Evolutionary conservation across 2,797 vertebrate species (phyloP).

Genomic region (Rhyacichthys aspro): DNA sequence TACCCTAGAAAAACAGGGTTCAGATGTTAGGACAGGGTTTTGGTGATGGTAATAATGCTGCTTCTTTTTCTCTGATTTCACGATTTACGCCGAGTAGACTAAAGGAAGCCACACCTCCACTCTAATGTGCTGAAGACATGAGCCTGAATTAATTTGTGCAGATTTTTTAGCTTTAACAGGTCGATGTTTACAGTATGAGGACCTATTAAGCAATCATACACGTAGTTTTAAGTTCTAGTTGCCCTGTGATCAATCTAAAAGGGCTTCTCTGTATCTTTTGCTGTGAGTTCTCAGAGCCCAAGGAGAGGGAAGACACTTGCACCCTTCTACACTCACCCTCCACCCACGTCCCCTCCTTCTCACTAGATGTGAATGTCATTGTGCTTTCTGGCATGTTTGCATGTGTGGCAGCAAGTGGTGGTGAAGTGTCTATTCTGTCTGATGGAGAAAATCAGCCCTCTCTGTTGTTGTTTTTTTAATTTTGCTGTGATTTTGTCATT

Average conservation of each 20-base stretch:
- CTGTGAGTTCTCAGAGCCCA: conserved; percentile 7
- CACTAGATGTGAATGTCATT: conserved; percentile 61
- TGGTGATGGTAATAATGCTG: conserved; percentile 64
- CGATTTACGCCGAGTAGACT: not conserved
- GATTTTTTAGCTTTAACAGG: conserved; percentile 71
- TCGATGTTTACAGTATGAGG: conserved; percentile 78
- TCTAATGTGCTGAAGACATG: conserved; percentile 40
- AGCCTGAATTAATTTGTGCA: conserved; percentile 46
- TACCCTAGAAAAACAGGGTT: conserved; percentile 50
- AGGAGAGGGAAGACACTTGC: conserved; percentile 33
- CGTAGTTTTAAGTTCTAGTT: conserved; percentile 66
- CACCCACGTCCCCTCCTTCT: conserved; percentile 23
- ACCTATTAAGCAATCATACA: conserved; percentile 62
- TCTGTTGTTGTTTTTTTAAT: conserved; percentile 40
- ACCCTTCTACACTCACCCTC: conserved; percentile 15
- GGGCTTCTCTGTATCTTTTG: conserved; percentile 31
- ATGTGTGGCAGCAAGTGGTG: conserved; percentile 70
- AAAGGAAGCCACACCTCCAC: conserved; percentile 29
- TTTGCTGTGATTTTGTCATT: conserved; percentile 63
- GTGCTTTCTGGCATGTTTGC: conserved; percentile 64
- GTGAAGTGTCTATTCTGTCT: conserved; percentile 60
- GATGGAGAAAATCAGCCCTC: conserved; percentile 16
- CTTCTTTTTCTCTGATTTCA: conserved; percentile 63
- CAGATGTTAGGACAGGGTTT: conserved; percentile 41
- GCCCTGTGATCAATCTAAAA: conserved; percentile 34